Evolutionary conservation across 2,113 vertebrate genomes (phyloP), one percentile per base, ranked within the genome.

Genomic region (Ranitomeya variabilis): DNA sequence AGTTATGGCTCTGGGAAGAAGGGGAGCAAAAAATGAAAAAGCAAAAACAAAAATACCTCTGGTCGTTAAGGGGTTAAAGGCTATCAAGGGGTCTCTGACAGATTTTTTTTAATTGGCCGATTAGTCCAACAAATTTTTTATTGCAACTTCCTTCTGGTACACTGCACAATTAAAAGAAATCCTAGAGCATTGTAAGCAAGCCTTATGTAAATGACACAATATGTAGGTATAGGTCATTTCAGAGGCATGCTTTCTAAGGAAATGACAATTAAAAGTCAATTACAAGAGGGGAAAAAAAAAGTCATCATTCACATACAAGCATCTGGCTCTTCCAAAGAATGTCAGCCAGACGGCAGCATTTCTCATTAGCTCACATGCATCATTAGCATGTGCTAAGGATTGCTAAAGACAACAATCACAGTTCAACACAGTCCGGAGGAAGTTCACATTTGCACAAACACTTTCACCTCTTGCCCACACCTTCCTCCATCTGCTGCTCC

Each of bases 401-500:
- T 57, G 87, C 71, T 89, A 89, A 89, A 89, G 80, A 84, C 80
- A 77, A 77, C 76, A 52, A 77, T 89, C 80, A 89, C 87, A 89
- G 87, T 83, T 88, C 87, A 88, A 69, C 67, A 76, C 55, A 88
- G 71, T 89, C 87, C 87, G 82, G 69, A 64, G 80, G 80, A 89
- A 89, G 87, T 89, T 83, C 54, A 89, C 52, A 89, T 89, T 89
- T 84, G 67, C 87, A 88, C 80, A 60, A 76, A 88, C 87, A 60
- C 85, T 83, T 82, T 83, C 89, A 90, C 85, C 89, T 87, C 85
- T 62, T 74, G 57, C 18, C 85, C 80, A 83, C 80, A 77, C 87
- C 81, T 89, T 83, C 79, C 26, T 51, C 89, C 89, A 90, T 87
- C 89, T 90, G 89, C 89, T 71, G 71, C n/a, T 83, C 60, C 18